Evolutionary conservation across 1,140 invertebrate species (phyloP), one percentile per base, ranked within the genome.

Genomic region (Tetraneura akinire): DNA sequence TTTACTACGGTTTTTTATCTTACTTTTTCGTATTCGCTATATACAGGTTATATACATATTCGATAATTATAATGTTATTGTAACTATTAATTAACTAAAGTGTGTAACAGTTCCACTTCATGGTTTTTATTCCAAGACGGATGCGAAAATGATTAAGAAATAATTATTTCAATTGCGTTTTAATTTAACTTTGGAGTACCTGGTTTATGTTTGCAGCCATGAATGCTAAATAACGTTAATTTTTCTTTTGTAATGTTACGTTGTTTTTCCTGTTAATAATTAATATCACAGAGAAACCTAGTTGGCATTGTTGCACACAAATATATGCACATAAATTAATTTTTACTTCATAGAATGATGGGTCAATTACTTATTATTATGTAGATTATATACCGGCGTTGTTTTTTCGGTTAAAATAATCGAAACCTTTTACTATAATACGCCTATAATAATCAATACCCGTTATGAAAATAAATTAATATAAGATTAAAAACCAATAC

Each of bases 101-200:
- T 6, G 13, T 68, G 13, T 26, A 47, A 16, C 66, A 16, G 66
- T 68, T 23, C 66, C 37, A 68, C 66, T 68, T 68, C 37, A 47
- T 26, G 66, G 66, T 23, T 26, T 13, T 16, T 68, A 68, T 47
- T n/a, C 21, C 16, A 14, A 68, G 66, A 42, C 66, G 66, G 37
- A 68, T 47, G 66, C 42, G 21, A 68, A 68, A 68, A 68, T 32
- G 42, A 47, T 68, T 47, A 68, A 23, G 21, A 9, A 68, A 68
- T 26, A 23, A 68, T n/a, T n/a, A n/a, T 68, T 47, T 45, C 42
- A 47, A 68, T 68, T 26, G 66, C 42, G 42, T 45, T 26, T 68
- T 68, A 68, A 47, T 68, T 23, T 21, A 23, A 47, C 42, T 9
- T 62, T 13, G 26, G 14, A 18, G 29, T 37, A 37, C 3, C 3